These are phyloP conservation scores for Miniopterus natalensis DNA, from an alignment of 2,113 vertebrate genomes.

Conservation along the genomic window DNA sequence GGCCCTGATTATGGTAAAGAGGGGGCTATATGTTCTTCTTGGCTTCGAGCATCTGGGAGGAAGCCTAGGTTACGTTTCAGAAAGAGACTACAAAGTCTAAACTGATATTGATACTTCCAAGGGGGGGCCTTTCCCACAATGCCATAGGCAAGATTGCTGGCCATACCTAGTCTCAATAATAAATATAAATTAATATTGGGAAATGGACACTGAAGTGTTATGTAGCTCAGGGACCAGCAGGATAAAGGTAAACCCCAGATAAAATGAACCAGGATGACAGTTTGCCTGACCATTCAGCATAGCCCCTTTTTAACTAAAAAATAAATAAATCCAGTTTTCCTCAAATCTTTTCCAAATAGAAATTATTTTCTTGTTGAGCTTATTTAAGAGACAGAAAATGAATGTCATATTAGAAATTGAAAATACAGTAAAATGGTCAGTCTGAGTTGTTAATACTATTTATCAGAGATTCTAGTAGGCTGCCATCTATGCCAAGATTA, in stretches of 20 bases:
- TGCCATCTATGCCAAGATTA: not conserved
- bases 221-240: not conserved
- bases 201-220: slow-evolving; percentile 46
- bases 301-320: slow-evolving; percentile 36
- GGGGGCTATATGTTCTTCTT: slow-evolving; percentile 87
- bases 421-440: slow-evolving; percentile 43
- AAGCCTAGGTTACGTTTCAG: slow-evolving; percentile 83
- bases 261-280: slow-evolving; percentile 21
- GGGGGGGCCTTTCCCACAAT: slow-evolving; percentile 48
- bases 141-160: slow-evolving; percentile 16
- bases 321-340: not conserved
- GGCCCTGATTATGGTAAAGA: slow-evolving; percentile 86
- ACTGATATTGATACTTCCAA: slow-evolving; percentile 63
- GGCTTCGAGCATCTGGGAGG: slow-evolving; percentile 80
- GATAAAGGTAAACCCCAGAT: slow-evolving; percentile 53
- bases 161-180: not conserved
- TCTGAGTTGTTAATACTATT: not conserved
- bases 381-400: slow-evolving; percentile 62
- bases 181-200: slow-evolving; percentile 78
- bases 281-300: slow-evolving; percentile 19
- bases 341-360: slow-evolving; percentile 55
- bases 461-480: slow-evolving; percentile 5
- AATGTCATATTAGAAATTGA: slow-evolving; percentile 5
- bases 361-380: slow-evolving; percentile 48
- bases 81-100: slow-evolving; percentile 40